Percentiles rank a stretch among this genome's conserved stretches.
Evolutionary conservation across 2,113 vertebrate species (phyloP).

Genomic region (Protobothrops mucrosquamatus): DNA sequence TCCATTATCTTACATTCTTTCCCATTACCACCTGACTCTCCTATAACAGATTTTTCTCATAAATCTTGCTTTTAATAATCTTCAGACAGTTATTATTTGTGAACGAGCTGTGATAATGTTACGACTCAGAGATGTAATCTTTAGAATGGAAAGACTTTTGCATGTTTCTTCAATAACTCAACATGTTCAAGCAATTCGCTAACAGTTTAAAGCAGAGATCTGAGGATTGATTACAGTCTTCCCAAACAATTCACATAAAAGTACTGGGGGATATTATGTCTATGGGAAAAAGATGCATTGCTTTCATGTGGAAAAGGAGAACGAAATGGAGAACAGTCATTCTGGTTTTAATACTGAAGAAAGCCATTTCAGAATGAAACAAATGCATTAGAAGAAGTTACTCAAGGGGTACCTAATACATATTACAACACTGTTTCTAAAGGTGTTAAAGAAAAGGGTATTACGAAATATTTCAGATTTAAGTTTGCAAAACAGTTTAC

Average conservation of each 20-base stretch:
- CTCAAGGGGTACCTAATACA: neutral
- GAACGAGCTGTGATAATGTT: rapidly evolving
- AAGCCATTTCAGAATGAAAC: neutral
- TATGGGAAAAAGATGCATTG: neutral
- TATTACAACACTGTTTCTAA: neutral
- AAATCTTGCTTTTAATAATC: neutral
- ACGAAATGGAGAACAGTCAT: neutral
- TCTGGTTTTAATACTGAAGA: neutral
- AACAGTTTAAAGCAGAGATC: neutral
- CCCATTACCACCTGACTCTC: too few species aligned
- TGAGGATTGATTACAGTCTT: neutral
- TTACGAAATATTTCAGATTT: neutral
- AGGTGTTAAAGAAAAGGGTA: neutral
- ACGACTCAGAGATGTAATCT: neutral
- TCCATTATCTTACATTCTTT: neutral
- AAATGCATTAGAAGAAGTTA: neutral
- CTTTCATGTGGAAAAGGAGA: neutral
- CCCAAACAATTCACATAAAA: neutral
- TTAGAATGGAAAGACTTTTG: neutral
- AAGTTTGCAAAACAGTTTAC: neutral
- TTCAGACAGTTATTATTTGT: neutral
- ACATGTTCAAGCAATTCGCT: neutral
- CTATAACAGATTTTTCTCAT: neutral
- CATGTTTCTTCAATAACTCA: neutral
- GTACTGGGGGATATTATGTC: neutral